Percentiles rank a stretch among this genome's conserved stretches.
Conservation (phyloP, 53 echinoderm and acorn worm species). For the Pentamera pediparva region DNA sequence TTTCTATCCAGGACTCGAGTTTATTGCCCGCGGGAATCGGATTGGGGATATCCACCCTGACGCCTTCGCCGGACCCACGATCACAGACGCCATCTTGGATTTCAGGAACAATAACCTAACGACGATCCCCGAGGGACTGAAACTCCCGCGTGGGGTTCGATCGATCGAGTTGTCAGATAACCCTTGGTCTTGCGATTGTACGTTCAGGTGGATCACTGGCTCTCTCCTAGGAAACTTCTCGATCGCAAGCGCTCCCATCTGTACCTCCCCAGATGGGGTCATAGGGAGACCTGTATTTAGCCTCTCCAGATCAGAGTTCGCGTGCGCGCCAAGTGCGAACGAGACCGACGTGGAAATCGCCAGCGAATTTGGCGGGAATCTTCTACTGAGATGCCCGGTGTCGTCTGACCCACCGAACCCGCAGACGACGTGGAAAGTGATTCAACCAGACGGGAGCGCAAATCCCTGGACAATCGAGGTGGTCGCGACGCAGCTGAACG, state of each 20-base stretch:
- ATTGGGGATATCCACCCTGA: neutral
- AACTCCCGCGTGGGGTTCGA: neutral
- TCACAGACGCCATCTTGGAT: neutral
- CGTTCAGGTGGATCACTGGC: constrained; percentile 4
- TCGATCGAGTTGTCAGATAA: constrained; percentile 10
- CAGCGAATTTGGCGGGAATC: neutral
- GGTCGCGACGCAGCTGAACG: neutral
- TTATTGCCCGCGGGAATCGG: neutral
- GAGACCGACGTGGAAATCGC: neutral
- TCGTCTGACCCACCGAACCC: constrained; percentile 12
- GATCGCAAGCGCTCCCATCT: neutral
- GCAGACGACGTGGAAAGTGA: constrained; percentile 4
- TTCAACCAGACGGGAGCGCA: neutral
- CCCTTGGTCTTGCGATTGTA: constrained; percentile 22
- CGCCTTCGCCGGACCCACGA: neutral
- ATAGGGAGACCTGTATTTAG: neutral
- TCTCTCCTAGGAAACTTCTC: neutral
- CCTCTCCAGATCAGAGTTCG: neutral
- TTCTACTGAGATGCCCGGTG: neutral
- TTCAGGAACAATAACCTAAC: constrained; percentile 12
- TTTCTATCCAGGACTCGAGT: neutral
- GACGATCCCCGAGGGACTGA: neutral
- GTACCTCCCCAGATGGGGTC: neutral
- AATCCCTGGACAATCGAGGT: constrained; percentile 13
- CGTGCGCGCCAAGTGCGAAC: neutral